A percentile compares a stretch with the other conserved stretches of the same genome.
Conservation (phyloP, 2,797 vertebrate species). For the Amblyopsis hoosieri region DNA sequence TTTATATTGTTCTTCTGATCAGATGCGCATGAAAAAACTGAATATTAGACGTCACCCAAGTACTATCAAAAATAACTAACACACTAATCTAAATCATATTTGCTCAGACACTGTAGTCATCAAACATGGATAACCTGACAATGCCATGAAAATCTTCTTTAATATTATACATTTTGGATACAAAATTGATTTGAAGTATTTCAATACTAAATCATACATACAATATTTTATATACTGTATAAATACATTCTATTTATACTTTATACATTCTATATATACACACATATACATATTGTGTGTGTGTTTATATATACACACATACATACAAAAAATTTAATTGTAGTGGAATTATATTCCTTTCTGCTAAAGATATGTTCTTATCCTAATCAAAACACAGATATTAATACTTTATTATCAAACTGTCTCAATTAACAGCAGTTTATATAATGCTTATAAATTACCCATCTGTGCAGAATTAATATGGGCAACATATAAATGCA, state of each 20-base stretch:
- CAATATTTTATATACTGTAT: too few relatives aligned
- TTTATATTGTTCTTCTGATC: conserved; percentile 15
- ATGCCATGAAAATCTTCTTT: neutral
- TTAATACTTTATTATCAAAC: conserved; percentile 8
- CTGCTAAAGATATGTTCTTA: too few relatives aligned
- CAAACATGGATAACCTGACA: neutral
- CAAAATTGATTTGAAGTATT: too few relatives aligned
- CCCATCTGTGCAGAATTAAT: conserved; percentile 48
- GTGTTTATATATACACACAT: too few relatives aligned
- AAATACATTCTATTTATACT: too few relatives aligned
- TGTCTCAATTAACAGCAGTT: conserved; percentile 35
- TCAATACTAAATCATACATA: conserved; percentile 10
- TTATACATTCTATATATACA: too few relatives aligned
- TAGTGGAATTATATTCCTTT: too few relatives aligned
- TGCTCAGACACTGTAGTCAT: neutral
- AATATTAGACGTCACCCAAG: neutral
- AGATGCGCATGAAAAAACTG: neutral
- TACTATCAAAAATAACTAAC: neutral
- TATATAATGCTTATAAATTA: conserved; percentile 48
- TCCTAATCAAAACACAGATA: too few relatives aligned
- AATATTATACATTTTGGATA: too few relatives aligned
- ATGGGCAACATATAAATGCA: conserved; percentile 43
- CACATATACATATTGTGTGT: too few relatives aligned
- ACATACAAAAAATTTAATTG: too few relatives aligned
- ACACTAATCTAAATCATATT: conserved; percentile 4